Evolutionary conservation across 2,888 invertebrate genomes (phyloP).

Genomic region (Venustoraphidia nigricollis): DNA sequence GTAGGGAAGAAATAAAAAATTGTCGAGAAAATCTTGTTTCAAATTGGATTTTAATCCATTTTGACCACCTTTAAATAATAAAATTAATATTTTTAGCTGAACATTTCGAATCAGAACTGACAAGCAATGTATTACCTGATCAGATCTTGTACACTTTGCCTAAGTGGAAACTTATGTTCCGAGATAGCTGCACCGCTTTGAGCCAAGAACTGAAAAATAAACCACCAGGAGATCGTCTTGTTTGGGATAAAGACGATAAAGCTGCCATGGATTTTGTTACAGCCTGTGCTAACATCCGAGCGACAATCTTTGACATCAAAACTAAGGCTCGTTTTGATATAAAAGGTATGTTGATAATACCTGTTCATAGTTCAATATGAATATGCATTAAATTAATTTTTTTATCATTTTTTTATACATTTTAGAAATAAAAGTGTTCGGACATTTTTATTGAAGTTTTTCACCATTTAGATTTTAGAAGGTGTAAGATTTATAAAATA

Average conservation of each 20-base stretch:
- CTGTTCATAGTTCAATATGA: too few species aligned
- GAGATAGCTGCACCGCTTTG: slow-evolving; percentile 44
- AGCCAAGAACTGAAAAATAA: slow-evolving; percentile 39
- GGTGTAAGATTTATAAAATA: too few species aligned
- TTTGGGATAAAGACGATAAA: slow-evolving; percentile 97
- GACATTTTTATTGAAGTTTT: too few species aligned
- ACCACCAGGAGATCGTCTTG: slow-evolving; percentile 49
- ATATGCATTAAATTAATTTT: too few species aligned
- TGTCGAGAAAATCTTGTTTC: too few species aligned
- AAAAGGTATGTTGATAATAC: slow-evolving; percentile 62
- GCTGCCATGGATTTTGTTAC: slow-evolving; percentile 92
- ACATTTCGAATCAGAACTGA: too few species aligned
- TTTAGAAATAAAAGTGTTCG: not conserved
- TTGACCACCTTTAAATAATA: not conserved
- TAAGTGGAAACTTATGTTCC: slow-evolving; percentile 26
- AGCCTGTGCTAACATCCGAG: slow-evolving; percentile 84
- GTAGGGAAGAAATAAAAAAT: too few species aligned
- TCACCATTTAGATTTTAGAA: too few species aligned
- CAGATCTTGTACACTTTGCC: too few species aligned
- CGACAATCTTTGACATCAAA: slow-evolving; percentile 77
- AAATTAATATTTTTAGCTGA: too few species aligned
- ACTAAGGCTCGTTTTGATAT: slow-evolving; percentile 83
- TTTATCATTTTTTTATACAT: not conserved
- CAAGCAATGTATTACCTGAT: too few species aligned
- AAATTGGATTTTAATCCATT: too few species aligned